Percentiles rank a stretch among this genome's conserved stretches.
Conservation (phyloP, 2,888 invertebrate genomes). For the Tenthredo scrophulariae region DNA sequence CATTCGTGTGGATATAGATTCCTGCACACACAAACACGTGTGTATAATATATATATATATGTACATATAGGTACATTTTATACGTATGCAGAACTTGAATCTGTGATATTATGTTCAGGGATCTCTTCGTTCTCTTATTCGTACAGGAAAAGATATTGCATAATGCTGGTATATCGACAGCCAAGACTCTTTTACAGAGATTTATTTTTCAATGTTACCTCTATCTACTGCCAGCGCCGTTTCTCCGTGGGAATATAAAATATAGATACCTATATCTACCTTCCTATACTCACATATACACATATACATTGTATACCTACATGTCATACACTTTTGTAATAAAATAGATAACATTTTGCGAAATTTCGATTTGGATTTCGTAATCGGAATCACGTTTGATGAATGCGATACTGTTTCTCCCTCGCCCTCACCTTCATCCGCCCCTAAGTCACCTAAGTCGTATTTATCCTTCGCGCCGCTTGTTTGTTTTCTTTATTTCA, state of each 20-base stretch:
- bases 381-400: conserved; percentile 45
- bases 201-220: conserved; percentile 69
- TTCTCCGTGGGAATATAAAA: conserved; percentile 63
- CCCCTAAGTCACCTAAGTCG: conserved; percentile 41
- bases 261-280: not conserved
- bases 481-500: conserved; percentile 29
- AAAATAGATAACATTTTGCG: conserved; percentile 37
- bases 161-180: conserved; percentile 67
- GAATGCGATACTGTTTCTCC: not conserved
- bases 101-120: conserved; percentile 66
- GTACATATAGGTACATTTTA: not conserved
- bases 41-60: not conserved
- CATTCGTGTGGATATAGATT: not conserved
- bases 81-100: conserved; percentile 56
- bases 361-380: conserved; percentile 66
- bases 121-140: conserved; percentile 56
- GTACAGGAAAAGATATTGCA: conserved; percentile 66
- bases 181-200: conserved; percentile 66
- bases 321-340: not conserved
- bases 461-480: conserved; percentile 36
- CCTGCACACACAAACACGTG: not conserved
- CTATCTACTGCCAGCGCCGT: conserved; percentile 58
- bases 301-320: not conserved
- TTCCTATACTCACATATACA: not conserved
- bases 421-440: not conserved